Evolutionary conservation across 2,113 vertebrate genomes (phyloP).

Genomic region (Pungitius pungitius): DNA sequence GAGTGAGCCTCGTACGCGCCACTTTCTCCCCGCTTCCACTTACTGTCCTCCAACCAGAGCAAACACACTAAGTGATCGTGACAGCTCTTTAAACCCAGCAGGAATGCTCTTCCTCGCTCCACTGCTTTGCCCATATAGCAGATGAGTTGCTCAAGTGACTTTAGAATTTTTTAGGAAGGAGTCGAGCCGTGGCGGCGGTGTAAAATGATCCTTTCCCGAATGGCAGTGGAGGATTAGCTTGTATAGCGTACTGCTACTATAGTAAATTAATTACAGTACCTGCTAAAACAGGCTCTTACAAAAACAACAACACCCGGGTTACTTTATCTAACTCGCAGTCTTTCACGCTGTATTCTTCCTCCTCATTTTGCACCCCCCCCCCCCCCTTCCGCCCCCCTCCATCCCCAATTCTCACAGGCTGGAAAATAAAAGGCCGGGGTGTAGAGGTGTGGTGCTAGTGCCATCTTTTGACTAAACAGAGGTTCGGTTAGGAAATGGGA

Average conservation of each 20-base stretch:
- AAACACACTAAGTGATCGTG: slow-evolving; percentile 46
- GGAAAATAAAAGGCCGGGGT: slow-evolving; percentile 24
- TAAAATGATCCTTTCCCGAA: slow-evolving; percentile 59
- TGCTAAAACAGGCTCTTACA: slow-evolving; percentile 47
- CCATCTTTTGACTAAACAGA: slow-evolving; percentile 65
- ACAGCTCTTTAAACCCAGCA: slow-evolving; percentile 49
- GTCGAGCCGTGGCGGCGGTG: slow-evolving; percentile 41
- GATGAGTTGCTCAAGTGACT: slow-evolving; percentile 51
- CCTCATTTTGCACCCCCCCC: background rate
- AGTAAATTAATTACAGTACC: slow-evolving; percentile 67
- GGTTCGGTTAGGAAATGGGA: slow-evolving; percentile 37
- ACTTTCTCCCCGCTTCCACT: slow-evolving; percentile 31
- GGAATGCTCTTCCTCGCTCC: slow-evolving; percentile 39
- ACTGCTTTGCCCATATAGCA: slow-evolving; percentile 51
- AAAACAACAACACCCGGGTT: slow-evolving; percentile 37
- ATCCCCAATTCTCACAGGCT: background rate
- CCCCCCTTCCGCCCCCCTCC: background rate
- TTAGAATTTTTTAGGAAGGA: slow-evolving; percentile 54
- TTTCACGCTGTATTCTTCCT: slow-evolving; percentile 14
- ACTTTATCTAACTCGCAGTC: slow-evolving; percentile 30
- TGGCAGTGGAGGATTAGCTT: slow-evolving; percentile 54
- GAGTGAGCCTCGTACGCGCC: slow-evolving; percentile 20
- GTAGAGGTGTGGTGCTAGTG: slow-evolving; percentile 58
- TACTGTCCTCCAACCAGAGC: slow-evolving; percentile 43
- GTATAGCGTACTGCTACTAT: slow-evolving; percentile 43